Evolutionary conservation across 2,113 vertebrate species (phyloP).

Genomic region (Elachura formosa): DNA sequence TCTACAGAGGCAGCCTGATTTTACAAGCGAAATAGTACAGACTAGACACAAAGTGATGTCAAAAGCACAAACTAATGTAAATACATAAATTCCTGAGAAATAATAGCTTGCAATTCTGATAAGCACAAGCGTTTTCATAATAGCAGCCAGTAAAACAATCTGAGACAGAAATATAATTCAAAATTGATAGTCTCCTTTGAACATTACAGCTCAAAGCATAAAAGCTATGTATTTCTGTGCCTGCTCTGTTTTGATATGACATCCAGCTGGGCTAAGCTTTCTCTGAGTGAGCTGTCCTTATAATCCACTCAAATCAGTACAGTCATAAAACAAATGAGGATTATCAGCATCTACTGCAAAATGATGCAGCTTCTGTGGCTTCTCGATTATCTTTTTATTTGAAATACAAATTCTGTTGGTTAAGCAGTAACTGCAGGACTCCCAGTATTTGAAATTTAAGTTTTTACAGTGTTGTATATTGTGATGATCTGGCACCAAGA

Average conservation of each 20-base stretch:
- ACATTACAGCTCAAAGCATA: background rate
- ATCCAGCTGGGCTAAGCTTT: slow-evolving; percentile 12
- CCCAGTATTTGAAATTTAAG: background rate
- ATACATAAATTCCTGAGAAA: background rate
- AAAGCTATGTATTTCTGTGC: background rate
- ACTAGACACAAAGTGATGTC: background rate
- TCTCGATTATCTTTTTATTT: background rate
- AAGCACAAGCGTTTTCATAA: background rate
- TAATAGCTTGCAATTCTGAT: background rate
- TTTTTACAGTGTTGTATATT: background rate
- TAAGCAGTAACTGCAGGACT: background rate
- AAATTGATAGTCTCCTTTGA: background rate
- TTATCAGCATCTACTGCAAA: slow-evolving; percentile 11
- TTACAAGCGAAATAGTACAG: background rate
- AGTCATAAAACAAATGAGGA: slow-evolving; percentile 33
- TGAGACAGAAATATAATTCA: background rate
- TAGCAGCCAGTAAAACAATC: background rate
- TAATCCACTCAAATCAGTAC: slow-evolving; percentile 38
- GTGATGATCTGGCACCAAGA: background rate
- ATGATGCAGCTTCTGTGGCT: background rate
- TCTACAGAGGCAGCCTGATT: background rate
- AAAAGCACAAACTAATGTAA: background rate
- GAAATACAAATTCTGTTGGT: background rate
- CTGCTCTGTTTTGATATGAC: background rate
- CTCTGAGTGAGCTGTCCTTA: background rate